Percentiles rank a stretch among this genome's conserved stretches.
phyloP scores from a whole-genome alignment of 1,140 invertebrate genomes.

The Propsilocerus akamusi region DNA sequence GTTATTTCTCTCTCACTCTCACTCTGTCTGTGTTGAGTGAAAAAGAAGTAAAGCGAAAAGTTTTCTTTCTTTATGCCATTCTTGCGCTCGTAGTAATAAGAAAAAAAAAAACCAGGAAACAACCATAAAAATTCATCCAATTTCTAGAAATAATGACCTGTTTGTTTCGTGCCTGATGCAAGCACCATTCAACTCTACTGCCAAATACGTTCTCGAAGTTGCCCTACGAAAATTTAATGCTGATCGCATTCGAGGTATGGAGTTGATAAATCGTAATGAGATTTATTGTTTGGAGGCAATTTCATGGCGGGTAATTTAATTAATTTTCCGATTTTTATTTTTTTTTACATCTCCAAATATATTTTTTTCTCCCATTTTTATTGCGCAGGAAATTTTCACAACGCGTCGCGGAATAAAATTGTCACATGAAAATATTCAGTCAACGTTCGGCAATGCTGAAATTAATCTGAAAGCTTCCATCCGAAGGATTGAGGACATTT shows the following conservation, averaged over 20 bases:
- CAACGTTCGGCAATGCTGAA: background rate
- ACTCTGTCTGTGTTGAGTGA: too few species aligned
- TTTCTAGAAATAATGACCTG: constrained; percentile 4
- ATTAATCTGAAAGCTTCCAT: background rate
- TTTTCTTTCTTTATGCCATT: background rate
- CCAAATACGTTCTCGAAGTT: background rate
- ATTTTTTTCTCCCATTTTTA: too few species aligned
- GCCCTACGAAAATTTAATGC: background rate
- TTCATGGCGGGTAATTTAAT: constrained; percentile 1
- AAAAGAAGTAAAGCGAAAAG: too few species aligned
- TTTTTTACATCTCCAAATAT: background rate
- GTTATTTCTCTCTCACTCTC: background rate
- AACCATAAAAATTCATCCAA: background rate
- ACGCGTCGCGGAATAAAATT: background rate
- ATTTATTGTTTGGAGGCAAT: background rate
- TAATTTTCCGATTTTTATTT: background rate
- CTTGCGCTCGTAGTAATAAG: too few species aligned
- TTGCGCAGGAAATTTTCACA: background rate
- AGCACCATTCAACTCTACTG: background rate
- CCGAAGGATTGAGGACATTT: background rate
- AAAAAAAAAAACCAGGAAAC: too few species aligned
- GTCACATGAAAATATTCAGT: background rate
- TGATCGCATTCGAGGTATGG: background rate
- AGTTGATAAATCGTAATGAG: constrained; percentile 3
- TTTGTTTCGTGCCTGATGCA: constrained; percentile 1